These are phyloP conservation scores for Ctenochaetus hawaiiensis DNA, from an alignment of 2,797 vertebrate genomes.

Conservation along the genomic window DNA sequence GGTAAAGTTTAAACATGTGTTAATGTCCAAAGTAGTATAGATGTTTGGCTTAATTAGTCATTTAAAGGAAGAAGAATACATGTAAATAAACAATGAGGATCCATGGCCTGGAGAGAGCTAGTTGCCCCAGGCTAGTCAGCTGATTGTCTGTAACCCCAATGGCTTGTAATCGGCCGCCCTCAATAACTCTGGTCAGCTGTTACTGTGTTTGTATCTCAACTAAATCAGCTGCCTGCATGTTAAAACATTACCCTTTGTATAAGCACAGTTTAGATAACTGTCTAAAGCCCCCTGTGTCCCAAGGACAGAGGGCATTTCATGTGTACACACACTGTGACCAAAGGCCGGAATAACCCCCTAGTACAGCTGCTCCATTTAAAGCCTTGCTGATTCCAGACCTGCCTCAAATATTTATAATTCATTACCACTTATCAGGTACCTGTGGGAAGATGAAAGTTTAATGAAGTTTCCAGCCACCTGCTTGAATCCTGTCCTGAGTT, in stretches of 20 bases:
- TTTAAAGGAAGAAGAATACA: not conserved
- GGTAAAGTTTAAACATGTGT: not conserved
- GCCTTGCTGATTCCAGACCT: constrained; percentile 20
- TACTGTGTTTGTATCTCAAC: constrained; percentile 37
- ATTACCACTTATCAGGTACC: constrained; percentile 77
- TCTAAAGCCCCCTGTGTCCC: constrained; percentile 44
- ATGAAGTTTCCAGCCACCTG: constrained; percentile 84
- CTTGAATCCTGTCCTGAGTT: constrained; percentile 34
- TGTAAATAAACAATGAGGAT: constrained; percentile 11
- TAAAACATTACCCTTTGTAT: constrained; percentile 67
- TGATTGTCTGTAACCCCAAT: constrained; percentile 49
- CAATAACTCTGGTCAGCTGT: constrained; percentile 67
- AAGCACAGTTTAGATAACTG: constrained; percentile 43
- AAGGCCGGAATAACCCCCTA: constrained; percentile 63
- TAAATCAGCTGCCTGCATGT: constrained; percentile 63
- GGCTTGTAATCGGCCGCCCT: constrained; percentile 41
- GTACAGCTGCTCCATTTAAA: constrained; percentile 35
- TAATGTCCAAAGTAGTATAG: not conserved
- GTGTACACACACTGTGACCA: constrained; percentile 66
- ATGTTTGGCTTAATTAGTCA: not conserved
- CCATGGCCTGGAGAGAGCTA: constrained; percentile 14
- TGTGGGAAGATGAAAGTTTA: constrained; percentile 83
- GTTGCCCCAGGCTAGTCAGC: constrained; percentile 56
- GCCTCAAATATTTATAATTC: constrained; percentile 82
- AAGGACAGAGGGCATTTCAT: constrained; percentile 62